phyloP scores from a whole-genome alignment of 2,797 vertebrate species.

The Aldrovandia affinis region DNA sequence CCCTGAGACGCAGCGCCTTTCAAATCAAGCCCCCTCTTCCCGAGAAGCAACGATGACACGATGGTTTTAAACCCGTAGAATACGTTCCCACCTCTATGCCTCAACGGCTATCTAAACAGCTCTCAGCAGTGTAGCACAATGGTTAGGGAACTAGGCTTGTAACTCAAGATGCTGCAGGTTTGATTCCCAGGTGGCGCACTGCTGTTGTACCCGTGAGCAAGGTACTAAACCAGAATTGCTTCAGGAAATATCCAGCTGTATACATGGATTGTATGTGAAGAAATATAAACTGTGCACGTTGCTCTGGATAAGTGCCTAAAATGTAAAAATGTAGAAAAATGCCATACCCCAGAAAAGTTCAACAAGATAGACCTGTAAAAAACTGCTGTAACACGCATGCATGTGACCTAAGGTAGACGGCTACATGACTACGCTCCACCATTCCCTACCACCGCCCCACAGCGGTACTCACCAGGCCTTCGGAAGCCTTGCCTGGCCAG shows the following conservation, averaged over 20 bases:
- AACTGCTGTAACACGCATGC: too few relatives aligned
- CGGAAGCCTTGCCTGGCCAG: slow-evolving; percentile 68
- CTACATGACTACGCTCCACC: neutral
- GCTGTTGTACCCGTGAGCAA: too few relatives aligned
- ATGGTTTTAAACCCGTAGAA: neutral
- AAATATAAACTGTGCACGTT: too few relatives aligned
- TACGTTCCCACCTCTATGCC: neutral
- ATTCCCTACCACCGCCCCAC: neutral
- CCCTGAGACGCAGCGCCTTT: neutral
- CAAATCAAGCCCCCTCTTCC: neutral
- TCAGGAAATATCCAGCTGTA: too few relatives aligned
- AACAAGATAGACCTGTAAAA: too few relatives aligned
- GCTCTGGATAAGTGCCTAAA: too few relatives aligned
- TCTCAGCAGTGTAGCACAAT: neutral
- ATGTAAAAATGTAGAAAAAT: neutral
- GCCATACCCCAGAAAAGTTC: neutral
- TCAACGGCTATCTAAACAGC: neutral
- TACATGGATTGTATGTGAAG: too few relatives aligned
- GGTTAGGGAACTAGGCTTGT: too few relatives aligned
- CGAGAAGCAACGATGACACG: neutral
- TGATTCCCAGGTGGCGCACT: too few relatives aligned
- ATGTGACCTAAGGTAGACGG: too few relatives aligned
- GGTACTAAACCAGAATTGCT: too few relatives aligned
- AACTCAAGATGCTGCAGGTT: too few relatives aligned
- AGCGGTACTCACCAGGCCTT: slow-evolving; percentile 82